Base-by-base conservation (phyloP, 2,797 vertebrate genomes). In the Numenius phaeopus region DNA sequence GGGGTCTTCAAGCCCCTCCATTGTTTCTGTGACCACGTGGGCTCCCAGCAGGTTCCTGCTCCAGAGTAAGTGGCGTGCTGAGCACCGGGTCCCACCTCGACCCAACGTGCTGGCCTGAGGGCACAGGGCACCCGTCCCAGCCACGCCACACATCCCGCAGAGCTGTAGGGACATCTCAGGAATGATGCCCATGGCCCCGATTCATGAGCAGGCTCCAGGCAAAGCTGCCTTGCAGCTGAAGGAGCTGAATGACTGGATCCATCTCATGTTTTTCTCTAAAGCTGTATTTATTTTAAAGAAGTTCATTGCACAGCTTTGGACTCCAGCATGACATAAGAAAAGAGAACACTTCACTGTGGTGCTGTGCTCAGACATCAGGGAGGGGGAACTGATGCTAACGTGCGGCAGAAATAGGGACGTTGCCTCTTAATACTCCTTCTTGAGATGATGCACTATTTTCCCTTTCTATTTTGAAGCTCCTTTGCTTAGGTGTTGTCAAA, bases 51-150 rank as follows among this genome's bases (percentile, higher is more conserved):
- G 15, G 30, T 37, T 86, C 40, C 82, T 71, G 40, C 18, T 78
- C 42, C 66, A 30, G 30, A 46, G 47, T 47, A 77, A 71, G 32
- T 0, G 3, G 23, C 1, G 5, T 39, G 17, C 26, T 0, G 0
- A 50, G 55, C 1, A 2, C 49, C 14, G 10, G 17, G 9, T 44
- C 58, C 40, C 58, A 52, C 8, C 40, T 66, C 0, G 1, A 77
- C 12, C 4, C 18, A 21, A 11, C 0, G 1, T 46, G 13, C 29
- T 64, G 44, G 26, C 9, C 80, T 58, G 8, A 17, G 11, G 29
- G 6, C 26, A 55, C 13, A 16, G 73, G 16, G 7, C 29, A 61
- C 15, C 17, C 4, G 1, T 59, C 7, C 50, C 44, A 65, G 42
- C 8, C 37, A 57, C 22, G 40, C 24, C 34, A 27, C 9, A 15